Evolutionary conservation across 2,797 vertebrate species (phyloP).

Genomic region (Crax fasciolata): DNA sequence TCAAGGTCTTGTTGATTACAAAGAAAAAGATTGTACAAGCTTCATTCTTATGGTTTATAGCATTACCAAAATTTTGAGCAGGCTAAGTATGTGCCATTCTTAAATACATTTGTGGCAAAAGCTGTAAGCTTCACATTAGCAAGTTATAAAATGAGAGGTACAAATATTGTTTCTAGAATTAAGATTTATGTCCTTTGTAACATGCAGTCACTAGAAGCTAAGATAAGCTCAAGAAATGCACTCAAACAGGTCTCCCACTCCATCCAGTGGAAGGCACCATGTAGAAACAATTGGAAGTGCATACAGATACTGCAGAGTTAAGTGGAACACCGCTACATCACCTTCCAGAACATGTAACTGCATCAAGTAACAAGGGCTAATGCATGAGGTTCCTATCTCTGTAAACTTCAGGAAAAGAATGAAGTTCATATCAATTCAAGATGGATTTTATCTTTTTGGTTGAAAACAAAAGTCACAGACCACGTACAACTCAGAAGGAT

Average conservation of each 20-base stretch:
- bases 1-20: neutral
- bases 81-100: neutral
- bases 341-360: neutral
- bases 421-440: neutral
- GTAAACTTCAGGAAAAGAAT: neutral
- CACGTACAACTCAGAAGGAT: conserved; percentile 20
- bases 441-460: neutral
- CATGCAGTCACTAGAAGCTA: neutral
- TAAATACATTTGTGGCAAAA: neutral
- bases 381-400: neutral
- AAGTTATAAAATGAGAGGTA: neutral
- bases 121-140: neutral
- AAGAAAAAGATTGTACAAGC: neutral
- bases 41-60: neutral
- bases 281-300: neutral
- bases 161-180: neutral
- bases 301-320: neutral
- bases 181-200: neutral
- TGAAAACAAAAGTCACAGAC: neutral
- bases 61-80: conserved; percentile 8
- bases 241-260: neutral
- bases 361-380: neutral
- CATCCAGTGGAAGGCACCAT: neutral
- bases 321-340: neutral
- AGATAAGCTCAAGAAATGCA: neutral